Evolutionary conservation across 1,140 invertebrate species (phyloP), one percentile per base, ranked within the genome.

Genomic region (Tenebrio molitor): DNA sequence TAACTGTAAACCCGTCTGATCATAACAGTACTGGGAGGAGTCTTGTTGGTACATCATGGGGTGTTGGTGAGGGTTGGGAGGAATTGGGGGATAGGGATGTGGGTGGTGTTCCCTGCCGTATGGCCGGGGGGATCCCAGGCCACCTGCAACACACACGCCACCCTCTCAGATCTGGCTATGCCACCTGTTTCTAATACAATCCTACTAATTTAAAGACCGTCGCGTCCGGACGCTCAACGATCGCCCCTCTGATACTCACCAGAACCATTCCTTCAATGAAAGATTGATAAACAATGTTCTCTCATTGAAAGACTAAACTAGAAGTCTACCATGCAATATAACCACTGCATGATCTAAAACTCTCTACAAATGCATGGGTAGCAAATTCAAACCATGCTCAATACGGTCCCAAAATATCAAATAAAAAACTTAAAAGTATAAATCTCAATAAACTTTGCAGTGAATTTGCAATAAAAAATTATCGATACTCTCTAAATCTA

Each of bases 21-120:
- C 87, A 80, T 88, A 88, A 87, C 86, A 88, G 84, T 86, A 88
- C 84, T 87, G 87, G 83, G 84, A 85, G 80, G 82, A 83, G 80
- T 84, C 84, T 81, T 84, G 84, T 82, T 87, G 87, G 83, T 87
- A 83, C 84, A 86, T 85, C 78, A 84, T 83, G 76, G 83, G 82
- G 77, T 87, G 81, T 75, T 84, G 81, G 76, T 84, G 42, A 12
- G 50, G 50, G 50, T 58, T 58, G 50, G 50, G 23, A 21, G 44
- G 44, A 58, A 58, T 58, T 12, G 21, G 50, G 50, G 50, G 50
- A 58, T 58, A 58, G 21, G 50, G 50, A 71, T 71, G 68, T 29
- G 71, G 67, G 44, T 75, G 77, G 58, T 29, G 83, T 76, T 83
- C 79, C 77, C 81, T 82, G 76, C 83, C 80, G 72, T 81, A 82